phyloP scores from a whole-genome alignment of 1,140 invertebrate genomes.

The Lasioglossum baleicum region DNA sequence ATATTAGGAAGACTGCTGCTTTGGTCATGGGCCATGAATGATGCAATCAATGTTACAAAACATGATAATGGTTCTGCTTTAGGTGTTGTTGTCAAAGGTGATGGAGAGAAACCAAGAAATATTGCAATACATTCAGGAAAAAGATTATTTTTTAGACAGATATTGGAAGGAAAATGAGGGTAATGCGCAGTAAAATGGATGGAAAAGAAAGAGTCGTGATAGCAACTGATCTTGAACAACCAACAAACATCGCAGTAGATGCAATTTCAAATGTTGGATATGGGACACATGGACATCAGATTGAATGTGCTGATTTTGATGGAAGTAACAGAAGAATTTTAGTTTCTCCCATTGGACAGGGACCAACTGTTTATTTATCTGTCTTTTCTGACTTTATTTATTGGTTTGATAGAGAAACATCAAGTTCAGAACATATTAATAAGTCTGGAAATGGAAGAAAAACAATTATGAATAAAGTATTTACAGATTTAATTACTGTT shows the following conservation, averaged over 20 bases:
- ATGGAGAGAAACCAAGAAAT: constrained; percentile 89
- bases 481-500: constrained; percentile 83
- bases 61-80: constrained; percentile 84
- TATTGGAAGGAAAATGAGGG: constrained; percentile 85
- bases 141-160: constrained; percentile 93
- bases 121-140: constrained; percentile 91
- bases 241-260: constrained; percentile 90
- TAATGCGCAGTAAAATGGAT: constrained; percentile 91
- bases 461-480: constrained; percentile 78
- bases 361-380: constrained; percentile 82
- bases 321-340: constrained; percentile 83
- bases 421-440: too few species aligned
- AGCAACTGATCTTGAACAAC: constrained; percentile 84
- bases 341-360: constrained; percentile 70
- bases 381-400: constrained; percentile 88
- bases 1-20: constrained; percentile 90
- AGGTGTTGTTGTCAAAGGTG: constrained; percentile 87
- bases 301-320: too few species aligned
- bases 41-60: constrained; percentile 94
- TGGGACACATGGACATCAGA: constrained; percentile 89
- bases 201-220: constrained; percentile 88
- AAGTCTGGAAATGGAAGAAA: constrained; percentile 77
- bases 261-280: constrained; percentile 88
- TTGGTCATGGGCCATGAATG: constrained; percentile 90
- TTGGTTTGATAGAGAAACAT: constrained; percentile 89